Base-by-base conservation (phyloP, 2,113 vertebrate species). In the Pterocles orientalis region DNA sequence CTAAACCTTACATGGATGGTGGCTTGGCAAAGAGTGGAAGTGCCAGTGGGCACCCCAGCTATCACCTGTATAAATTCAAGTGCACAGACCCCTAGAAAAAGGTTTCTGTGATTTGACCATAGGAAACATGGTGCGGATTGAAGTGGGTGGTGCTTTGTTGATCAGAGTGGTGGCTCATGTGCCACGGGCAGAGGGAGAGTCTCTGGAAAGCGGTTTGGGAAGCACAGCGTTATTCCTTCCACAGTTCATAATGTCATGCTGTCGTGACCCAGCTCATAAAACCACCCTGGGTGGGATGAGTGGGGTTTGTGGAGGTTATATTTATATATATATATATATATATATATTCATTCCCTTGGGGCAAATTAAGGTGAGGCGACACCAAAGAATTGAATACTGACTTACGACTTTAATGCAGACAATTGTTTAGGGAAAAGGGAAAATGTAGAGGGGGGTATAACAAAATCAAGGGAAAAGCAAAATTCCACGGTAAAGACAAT, bases 71-170 rank as follows among this genome's bases (percentile, higher is more conserved):
- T 39, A 64, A 88, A 81, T 54, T 43, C 47, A 88, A 81, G 76
- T 8, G 10, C 31, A 33, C 1, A 2, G 29, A 81, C 33, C 3
- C 39, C 69, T 51, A 88, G 51, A 21, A 29, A 76, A 65, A 77
- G 7, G 19, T 65, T 41, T 51, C 43, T 78, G 39, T 60, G 39
- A 84, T 56, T 4, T 81, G 47, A 66, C 18, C 23, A 19, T 0
- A 68, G 34, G 39, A 86, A 58, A 75, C 17, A 58, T 0, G 18
- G 20, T 51, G 54, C 1, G 20, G 69, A 69, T 31, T 1, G 3
- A 75, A 78, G 60, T 62, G 90, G 76, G 60, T 1, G 2, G 54
- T 45, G 71, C 66, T 45, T 3, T 50, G 53, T 16, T 0, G 0
- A 62, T 75, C 12, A 51, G 54, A 50, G 41, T 0, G 2, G 60